These are phyloP conservation scores for Euphonia xanthogaster DNA, from an alignment of 2,797 vertebrate species.

Conservation along the genomic window DNA sequence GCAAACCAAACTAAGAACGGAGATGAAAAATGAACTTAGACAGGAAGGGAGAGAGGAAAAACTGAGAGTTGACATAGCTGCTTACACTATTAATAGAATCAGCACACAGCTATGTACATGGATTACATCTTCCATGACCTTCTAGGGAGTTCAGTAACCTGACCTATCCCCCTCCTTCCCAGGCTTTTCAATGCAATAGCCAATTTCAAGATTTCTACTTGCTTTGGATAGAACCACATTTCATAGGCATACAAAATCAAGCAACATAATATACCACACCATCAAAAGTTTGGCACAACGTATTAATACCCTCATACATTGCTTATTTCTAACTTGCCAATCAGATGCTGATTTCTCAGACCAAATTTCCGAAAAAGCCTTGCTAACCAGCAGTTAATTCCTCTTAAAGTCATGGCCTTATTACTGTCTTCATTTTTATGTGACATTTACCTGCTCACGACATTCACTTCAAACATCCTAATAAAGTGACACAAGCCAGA, in stretches of 20 bases:
- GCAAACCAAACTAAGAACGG: background rate
- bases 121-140: background rate
- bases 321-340: background rate
- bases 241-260: background rate
- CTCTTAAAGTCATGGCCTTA: background rate
- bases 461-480: background rate
- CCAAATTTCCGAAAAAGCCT: background rate
- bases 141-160: background rate
- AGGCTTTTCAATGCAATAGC: background rate
- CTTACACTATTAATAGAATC: conserved; percentile 9
- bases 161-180: background rate
- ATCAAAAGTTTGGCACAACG: background rate
- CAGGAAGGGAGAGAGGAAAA: conserved; percentile 14
- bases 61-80: background rate
- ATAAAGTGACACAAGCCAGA: background rate
- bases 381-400: background rate
- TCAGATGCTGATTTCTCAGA: background rate
- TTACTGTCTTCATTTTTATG: background rate
- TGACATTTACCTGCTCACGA: background rate
- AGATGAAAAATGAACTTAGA: background rate
- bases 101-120: background rate
- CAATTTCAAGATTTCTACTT: background rate
- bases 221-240: background rate
- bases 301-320: background rate
- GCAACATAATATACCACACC: background rate